Evolutionary conservation across 1,140 invertebrate genomes (phyloP).

Genomic region (Tetragonula clypearis): DNA sequence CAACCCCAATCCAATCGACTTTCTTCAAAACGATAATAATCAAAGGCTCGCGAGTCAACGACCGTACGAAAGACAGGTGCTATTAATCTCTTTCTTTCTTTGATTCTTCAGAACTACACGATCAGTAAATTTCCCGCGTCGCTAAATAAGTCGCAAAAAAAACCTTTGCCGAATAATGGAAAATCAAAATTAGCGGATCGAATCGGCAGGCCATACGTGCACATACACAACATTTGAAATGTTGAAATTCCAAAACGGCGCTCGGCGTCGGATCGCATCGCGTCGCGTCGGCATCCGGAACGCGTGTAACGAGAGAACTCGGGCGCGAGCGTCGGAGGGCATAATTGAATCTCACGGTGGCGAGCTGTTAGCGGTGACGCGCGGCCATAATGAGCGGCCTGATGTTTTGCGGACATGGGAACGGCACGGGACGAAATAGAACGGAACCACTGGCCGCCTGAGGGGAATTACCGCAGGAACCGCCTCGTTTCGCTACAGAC

Average conservation of each 20-base stretch:
- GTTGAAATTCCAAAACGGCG: neutral
- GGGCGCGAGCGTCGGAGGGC: neutral
- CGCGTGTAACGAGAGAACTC: neutral
- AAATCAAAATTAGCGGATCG: no score
- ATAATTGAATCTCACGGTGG: conserved; percentile 46
- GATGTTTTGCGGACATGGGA: conserved; percentile 59
- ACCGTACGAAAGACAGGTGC: no score
- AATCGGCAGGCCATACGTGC: no score
- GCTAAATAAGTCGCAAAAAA: no score
- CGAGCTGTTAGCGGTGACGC: neutral
- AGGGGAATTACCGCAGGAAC: conserved; percentile 45
- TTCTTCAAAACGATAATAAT: no score
- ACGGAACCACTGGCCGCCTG: conserved; percentile 44
- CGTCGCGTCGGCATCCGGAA: neutral
- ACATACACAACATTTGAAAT: no score
- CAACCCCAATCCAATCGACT: no score
- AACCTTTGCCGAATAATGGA: no score
- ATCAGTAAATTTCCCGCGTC: no score
- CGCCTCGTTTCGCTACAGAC: conserved; percentile 53
- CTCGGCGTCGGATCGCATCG: neutral
- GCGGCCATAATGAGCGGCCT: conserved; percentile 36
- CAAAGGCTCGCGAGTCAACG: no score
- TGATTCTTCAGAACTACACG: no score
- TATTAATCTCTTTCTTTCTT: no score
- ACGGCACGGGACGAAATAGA: conserved; percentile 44